Conservation (phyloP, 2,797 vertebrate genomes). For the Pampus argenteus region DNA sequence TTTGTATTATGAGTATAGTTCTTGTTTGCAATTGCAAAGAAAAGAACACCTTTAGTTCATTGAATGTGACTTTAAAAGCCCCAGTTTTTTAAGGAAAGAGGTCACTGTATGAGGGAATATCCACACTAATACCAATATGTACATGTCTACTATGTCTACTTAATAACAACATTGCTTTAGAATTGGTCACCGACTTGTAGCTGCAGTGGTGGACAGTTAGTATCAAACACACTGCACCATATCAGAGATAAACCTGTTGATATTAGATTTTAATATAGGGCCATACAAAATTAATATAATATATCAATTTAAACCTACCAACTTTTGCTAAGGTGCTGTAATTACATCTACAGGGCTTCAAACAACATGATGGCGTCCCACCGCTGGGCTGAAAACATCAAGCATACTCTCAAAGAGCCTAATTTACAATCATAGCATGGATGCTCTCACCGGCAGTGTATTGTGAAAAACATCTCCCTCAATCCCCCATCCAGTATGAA, state of each 20-base stretch:
- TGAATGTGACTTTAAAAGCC: background rate
- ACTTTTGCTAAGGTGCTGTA: slow-evolving; percentile 14
- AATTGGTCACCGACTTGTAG: background rate
- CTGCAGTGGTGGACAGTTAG: background rate
- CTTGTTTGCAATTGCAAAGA: background rate
- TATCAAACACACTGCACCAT: background rate
- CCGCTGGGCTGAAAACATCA: slow-evolving; percentile 26
- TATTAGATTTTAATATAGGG: slow-evolving; percentile 7
- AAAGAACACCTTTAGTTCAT: too few relatives aligned
- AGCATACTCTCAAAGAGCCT: slow-evolving; percentile 31
- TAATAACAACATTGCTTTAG: background rate
- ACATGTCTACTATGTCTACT: background rate
- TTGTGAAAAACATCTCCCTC: slow-evolving; percentile 27
- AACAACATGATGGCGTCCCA: slow-evolving; percentile 31
- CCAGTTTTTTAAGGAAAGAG: background rate
- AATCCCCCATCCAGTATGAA: slow-evolving; percentile 17
- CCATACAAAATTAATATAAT: background rate
- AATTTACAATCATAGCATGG: slow-evolving; percentile 44
- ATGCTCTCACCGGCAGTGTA: slow-evolving; percentile 16
- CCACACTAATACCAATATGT: background rate
- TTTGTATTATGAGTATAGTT: too few relatives aligned
- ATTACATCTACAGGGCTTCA: slow-evolving; percentile 37
- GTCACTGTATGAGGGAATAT: background rate
- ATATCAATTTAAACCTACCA: slow-evolving; percentile 4
- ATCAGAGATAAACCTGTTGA: background rate